These are phyloP conservation scores for Cyprinella venusta DNA, from an alignment of 2,797 vertebrate species.

Conservation along the genomic window DNA sequence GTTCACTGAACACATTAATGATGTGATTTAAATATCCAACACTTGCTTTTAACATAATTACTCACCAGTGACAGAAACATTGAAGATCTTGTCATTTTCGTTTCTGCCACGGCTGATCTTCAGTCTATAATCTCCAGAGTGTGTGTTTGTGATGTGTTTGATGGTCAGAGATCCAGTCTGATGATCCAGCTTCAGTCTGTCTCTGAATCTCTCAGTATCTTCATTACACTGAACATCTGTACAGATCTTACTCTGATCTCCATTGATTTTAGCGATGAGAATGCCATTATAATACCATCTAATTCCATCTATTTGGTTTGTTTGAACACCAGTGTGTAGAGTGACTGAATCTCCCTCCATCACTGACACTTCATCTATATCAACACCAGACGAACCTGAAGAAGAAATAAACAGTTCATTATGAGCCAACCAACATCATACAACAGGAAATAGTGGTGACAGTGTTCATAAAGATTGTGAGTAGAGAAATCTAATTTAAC, in stretches of 20 bases:
- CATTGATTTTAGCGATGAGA: neutral
- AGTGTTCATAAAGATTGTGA: neutral
- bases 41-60: too few species aligned
- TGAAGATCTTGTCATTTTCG: too few species aligned
- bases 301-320: neutral
- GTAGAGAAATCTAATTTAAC: too few species aligned
- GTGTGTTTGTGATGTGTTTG: rapidly evolving
- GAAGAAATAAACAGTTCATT: neutral
- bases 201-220: neutral
- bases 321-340: neutral
- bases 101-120: too few species aligned
- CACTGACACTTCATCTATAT: rapidly evolving
- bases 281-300: neutral
- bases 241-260: neutral
- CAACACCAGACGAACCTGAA: neutral
- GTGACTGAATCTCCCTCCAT: neutral
- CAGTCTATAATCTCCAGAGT: too few species aligned
- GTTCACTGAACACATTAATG: too few species aligned
- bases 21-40: too few species aligned
- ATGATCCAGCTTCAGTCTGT: neutral
- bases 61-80: too few species aligned
- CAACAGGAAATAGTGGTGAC: neutral
- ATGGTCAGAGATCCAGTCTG: neutral
- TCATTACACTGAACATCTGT: neutral
- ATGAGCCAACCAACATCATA: neutral